Percentiles rank a stretch among this genome's conserved stretches.
Conservation (phyloP, 2,888 invertebrate genomes). For the Caradrina kadenii region DNA sequence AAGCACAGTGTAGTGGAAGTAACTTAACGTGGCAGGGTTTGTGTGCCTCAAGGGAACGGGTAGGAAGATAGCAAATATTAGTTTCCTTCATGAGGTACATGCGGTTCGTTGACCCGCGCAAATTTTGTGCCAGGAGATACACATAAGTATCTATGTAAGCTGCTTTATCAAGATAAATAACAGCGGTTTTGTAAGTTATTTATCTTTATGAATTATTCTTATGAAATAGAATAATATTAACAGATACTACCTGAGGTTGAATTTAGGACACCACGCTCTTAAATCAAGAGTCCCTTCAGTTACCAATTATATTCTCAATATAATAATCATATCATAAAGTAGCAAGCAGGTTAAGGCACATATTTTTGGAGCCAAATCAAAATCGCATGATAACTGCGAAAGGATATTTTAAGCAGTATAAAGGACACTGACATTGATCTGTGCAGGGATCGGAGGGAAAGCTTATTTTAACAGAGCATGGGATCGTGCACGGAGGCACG, state of each 20-base stretch:
- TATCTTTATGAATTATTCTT: constrained; percentile 15
- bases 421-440: constrained; percentile 6
- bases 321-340: neutral
- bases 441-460: constrained; percentile 30
- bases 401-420: neutral
- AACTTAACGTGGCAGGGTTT: constrained; percentile 80
- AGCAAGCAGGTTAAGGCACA: neutral
- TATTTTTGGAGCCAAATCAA: neutral
- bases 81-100: constrained; percentile 83
- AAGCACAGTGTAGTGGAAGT: constrained; percentile 80
- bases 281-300: neutral
- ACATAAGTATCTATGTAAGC: constrained; percentile 72
- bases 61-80: constrained; percentile 87
- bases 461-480: constrained; percentile 62
- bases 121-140: constrained; percentile 77
- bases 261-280: neutral
- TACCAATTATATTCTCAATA: neutral
- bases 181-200: constrained; percentile 29
- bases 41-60: constrained; percentile 83
- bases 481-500: constrained; percentile 74
- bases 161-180: constrained; percentile 57
- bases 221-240: neutral
- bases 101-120: constrained; percentile 85
- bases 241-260: neutral
- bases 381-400: neutral